These are phyloP conservation scores for Pegea sp. DNA, from an alignment of 23 tunicate genomes.

Conservation along the genomic window DNA sequence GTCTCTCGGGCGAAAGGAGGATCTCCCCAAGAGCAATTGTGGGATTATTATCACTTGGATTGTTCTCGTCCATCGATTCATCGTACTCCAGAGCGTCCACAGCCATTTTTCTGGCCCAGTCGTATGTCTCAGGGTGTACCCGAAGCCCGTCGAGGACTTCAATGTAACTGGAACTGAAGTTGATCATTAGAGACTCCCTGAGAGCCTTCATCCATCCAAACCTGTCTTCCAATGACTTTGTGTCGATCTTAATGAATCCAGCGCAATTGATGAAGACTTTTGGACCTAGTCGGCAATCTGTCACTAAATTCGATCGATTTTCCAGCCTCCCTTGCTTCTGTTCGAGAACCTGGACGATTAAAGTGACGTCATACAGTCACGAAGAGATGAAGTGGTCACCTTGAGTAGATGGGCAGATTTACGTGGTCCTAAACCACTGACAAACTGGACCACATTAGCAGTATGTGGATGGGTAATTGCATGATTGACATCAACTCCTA, in stretches of 20 bases:
- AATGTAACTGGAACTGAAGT: slow-evolving; percentile 69
- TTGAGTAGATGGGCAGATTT: slow-evolving; percentile 85
- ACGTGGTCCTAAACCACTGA: slow-evolving; percentile 87
- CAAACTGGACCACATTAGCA: slow-evolving; percentile 76
- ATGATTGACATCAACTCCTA: slow-evolving; percentile 91
- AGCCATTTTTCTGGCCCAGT: slow-evolving; percentile 99
- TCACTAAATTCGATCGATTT: slow-evolving; percentile 66
- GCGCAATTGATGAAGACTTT: slow-evolving; percentile 91
- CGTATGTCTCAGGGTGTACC: slow-evolving; percentile 95
- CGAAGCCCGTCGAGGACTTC: slow-evolving; percentile 90
- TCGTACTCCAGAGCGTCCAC: slow-evolving; percentile 92
- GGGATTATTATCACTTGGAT: no score
- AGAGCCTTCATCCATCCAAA: neutral
- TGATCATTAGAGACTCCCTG: neutral
- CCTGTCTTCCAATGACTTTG: slow-evolving; percentile 86
- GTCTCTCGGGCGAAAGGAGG: slow-evolving; percentile 72
- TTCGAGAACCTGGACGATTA: slow-evolving; percentile 68
- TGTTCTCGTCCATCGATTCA: slow-evolving; percentile 80
- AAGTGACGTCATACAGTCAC: no score
- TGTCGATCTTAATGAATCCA: slow-evolving; percentile 92
- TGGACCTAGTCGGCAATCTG: slow-evolving; percentile 83
- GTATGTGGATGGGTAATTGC: slow-evolving; percentile 83
- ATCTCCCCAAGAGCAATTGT: slow-evolving; percentile 72
- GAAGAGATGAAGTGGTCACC: slow-evolving; percentile 5
- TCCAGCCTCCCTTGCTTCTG: slow-evolving; percentile 82